phyloP scores from a whole-genome alignment of 2,888 invertebrate species.

The Aporophyla nigra region DNA sequence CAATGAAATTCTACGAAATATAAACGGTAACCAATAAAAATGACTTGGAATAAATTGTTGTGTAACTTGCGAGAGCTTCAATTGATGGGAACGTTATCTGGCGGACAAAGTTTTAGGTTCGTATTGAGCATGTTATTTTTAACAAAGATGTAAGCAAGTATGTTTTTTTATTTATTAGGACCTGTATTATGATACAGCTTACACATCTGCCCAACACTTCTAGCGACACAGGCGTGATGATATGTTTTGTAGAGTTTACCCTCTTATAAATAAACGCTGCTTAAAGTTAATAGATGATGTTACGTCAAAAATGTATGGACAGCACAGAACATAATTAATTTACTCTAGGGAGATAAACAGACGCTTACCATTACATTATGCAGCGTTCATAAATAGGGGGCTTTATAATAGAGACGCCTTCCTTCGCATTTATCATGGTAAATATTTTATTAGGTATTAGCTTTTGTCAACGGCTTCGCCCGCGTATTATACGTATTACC shows the following conservation, averaged over 20 bases:
- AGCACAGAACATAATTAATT: too few relatives aligned
- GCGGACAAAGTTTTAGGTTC: slow-evolving; percentile 97
- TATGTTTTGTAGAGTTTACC: not conserved
- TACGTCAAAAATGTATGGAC: too few relatives aligned
- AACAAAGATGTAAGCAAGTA: not conserved
- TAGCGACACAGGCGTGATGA: not conserved
- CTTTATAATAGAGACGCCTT: not conserved
- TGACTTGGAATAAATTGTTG: slow-evolving; percentile 89
- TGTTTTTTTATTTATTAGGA: not conserved
- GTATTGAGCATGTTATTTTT: slow-evolving; percentile 15
- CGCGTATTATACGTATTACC: too few relatives aligned
- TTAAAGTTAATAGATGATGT: too few relatives aligned
- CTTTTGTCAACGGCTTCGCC: too few relatives aligned
- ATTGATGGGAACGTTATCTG: slow-evolving; percentile 93
- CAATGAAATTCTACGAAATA: slow-evolving; percentile 11
- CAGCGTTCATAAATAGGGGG: too few relatives aligned
- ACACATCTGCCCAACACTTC: not conserved
- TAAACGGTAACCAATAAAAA: slow-evolving; percentile 51
- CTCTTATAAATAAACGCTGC: too few relatives aligned
- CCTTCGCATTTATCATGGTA: not conserved
- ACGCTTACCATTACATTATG: too few relatives aligned
- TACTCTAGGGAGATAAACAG: too few relatives aligned
- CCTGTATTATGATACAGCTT: not conserved
- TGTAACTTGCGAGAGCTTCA: slow-evolving; percentile 91
- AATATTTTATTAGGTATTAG: not conserved